A percentile compares a stretch with the other conserved stretches of the same genome.
These are phyloP conservation scores for Adelges cooleyi DNA, from an alignment of 1,140 invertebrate genomes.

Conservation along the genomic window DNA sequence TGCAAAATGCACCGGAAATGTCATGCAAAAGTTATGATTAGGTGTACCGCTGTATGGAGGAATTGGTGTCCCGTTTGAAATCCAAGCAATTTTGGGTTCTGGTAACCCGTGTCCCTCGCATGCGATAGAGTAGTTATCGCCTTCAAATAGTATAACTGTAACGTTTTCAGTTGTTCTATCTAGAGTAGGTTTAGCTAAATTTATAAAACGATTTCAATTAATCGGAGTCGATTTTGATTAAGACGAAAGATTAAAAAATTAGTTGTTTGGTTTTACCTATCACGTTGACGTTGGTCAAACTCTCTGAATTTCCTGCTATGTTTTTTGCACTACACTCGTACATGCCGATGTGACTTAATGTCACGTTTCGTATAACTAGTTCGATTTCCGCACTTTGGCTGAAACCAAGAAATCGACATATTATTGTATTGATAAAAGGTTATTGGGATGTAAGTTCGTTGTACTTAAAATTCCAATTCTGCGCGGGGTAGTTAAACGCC, in stretches of 20 bases:
- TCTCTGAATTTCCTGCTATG: neutral
- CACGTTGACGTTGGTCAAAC: neutral
- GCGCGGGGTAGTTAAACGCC: neutral
- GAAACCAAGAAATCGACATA: neutral
- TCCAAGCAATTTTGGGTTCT: neutral
- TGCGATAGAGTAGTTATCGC: neutral
- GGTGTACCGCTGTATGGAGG: neutral
- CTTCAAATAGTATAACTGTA: neutral
- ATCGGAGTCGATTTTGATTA: no score
- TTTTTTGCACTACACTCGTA: neutral
- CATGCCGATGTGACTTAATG: neutral
- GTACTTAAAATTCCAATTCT: constrained; percentile 11
- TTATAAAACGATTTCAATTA: no score
- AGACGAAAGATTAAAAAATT: neutral
- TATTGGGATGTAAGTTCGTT: neutral
- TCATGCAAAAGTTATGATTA: no score
- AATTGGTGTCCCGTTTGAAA: neutral
- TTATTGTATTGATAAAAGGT: neutral
- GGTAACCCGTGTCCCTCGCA: neutral
- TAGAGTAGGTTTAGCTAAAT: neutral
- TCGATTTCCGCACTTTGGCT: constrained; percentile 11
- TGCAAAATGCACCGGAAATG: no score
- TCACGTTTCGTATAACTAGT: neutral
- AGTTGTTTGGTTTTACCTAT: neutral
- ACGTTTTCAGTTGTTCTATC: neutral